Evolutionary conservation across 2,797 vertebrate species (phyloP).

Genomic region (Clarias laeviceps): DNA sequence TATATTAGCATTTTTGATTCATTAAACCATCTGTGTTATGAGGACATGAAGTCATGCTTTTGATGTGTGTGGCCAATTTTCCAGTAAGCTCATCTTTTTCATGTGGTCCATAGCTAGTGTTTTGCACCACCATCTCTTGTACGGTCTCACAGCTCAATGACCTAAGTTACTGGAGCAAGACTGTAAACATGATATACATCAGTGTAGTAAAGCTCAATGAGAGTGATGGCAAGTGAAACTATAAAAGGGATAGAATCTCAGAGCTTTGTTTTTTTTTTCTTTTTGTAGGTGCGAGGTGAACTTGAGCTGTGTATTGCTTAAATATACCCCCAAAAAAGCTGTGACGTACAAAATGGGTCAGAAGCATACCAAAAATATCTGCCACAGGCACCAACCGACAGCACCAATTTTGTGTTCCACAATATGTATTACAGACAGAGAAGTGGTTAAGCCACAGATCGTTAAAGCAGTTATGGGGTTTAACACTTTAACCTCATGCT

Average conservation of each 20-base stretch:
- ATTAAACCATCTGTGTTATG: not conserved
- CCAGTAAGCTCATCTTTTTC: not conserved
- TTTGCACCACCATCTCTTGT: no score
- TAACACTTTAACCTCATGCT: not conserved
- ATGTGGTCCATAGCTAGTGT: not conserved
- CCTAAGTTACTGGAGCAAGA: not conserved
- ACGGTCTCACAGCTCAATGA: not conserved
- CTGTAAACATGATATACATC: not conserved
- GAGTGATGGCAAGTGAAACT: not conserved
- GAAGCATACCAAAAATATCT: constrained; percentile 7
- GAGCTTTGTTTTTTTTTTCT: not conserved
- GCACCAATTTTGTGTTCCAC: not conserved
- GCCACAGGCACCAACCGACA: not conserved
- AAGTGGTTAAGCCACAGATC: not conserved
- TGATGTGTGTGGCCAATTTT: not conserved
- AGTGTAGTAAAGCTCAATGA: not conserved
- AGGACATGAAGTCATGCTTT: not conserved
- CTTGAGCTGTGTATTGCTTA: no score
- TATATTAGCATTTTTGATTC: not conserved
- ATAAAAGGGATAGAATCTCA: not conserved
- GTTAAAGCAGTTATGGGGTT: not conserved
- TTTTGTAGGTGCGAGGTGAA: not conserved
- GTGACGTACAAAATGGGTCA: constrained; percentile 12
- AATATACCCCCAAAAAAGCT: not conserved
- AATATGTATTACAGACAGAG: not conserved